A percentile compares a stretch with the other conserved stretches of the same genome.
phyloP scores from a whole-genome alignment of 1,140 invertebrate species.

The Antheraea mylitta region DNA sequence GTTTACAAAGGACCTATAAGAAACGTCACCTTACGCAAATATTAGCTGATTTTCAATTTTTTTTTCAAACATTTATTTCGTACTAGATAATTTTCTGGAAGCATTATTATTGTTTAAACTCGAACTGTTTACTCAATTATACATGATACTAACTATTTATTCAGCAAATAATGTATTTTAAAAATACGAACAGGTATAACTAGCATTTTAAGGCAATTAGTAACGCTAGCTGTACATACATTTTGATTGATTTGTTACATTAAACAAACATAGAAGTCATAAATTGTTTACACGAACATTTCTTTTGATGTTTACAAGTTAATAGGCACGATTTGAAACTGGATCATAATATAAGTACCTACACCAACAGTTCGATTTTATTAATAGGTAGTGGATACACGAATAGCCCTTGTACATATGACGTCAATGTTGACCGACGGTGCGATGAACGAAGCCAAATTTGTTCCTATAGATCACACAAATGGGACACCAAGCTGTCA shows the following conservation, averaged over 20 bases:
- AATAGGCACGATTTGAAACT: constrained; percentile 19
- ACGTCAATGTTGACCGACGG: constrained; percentile 44
- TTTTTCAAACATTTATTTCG: no score
- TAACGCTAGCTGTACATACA: not conserved
- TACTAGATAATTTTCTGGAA: no score
- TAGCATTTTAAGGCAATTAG: constrained; percentile 8
- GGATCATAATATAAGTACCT: constrained; percentile 16
- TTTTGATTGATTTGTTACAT: not conserved
- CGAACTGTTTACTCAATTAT: no score
- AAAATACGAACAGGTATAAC: not conserved
- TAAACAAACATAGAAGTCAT: not conserved
- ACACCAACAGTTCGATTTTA: constrained; percentile 44
- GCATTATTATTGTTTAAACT: no score
- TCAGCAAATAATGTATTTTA: no score
- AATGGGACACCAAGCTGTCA: constrained; percentile 43
- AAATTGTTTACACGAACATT: constrained; percentile 12
- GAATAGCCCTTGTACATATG: constrained; percentile 63
- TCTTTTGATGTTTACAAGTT: constrained; percentile 19
- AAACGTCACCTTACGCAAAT: no score
- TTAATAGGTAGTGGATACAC: constrained; percentile 55
- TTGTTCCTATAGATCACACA: constrained; percentile 42
- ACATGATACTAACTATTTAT: no score
- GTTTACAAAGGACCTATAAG: no score
- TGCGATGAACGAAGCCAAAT: constrained; percentile 42
- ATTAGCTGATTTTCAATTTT: no score